Evolutionary conservation across 2,113 vertebrate species (phyloP), one percentile per base, ranked within the genome.

Genomic region (Setophaga coronata): DNA sequence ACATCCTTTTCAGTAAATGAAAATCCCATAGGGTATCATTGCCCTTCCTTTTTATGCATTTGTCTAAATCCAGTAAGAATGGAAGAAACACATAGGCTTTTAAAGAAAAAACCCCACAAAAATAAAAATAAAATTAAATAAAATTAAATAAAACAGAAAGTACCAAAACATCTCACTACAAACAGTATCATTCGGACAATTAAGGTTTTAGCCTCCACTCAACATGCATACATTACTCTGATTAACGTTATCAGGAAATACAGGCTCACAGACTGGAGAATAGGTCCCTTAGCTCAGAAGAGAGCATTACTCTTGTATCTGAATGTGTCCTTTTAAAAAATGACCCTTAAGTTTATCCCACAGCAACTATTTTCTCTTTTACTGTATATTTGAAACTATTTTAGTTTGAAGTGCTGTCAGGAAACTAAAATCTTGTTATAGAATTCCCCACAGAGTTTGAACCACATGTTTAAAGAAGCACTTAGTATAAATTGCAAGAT

Each of bases 261-360:
- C 31, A 93, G 81, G 65, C 64, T 93, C 85, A 70, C 42, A 79
- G 77, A 40, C 45, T 86, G 40, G 42, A 91, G 50, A 96, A 86
- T 36, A 96, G 34, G 64, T 90, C 93, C 54, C 88, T 90, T 53
- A 88, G 71, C 81, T 94, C 86, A 86, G 71, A 94, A 86, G 34
- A 92, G 51, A 87, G 24, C 14, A 92, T 93, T 95, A 78, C 67
- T 93, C 66, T 95, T 87, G 87, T 56, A 91, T 82, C 57, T 92
- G 56, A 95, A 92, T 45, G 45, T 74, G 81, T 74, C 66, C 85
- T 96, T 96, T 96, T 38, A 60, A 92, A 90, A 96, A 96, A 97
- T 95, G 80, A 94, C 83, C 78, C 64, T 96, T 87, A 96, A 95
- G 91, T 90, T 95, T 93, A 86, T 97, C 95, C 91, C 91, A 82